phyloP scores from a whole-genome alignment of 2,113 vertebrate genomes.

The Alces alces region DNA sequence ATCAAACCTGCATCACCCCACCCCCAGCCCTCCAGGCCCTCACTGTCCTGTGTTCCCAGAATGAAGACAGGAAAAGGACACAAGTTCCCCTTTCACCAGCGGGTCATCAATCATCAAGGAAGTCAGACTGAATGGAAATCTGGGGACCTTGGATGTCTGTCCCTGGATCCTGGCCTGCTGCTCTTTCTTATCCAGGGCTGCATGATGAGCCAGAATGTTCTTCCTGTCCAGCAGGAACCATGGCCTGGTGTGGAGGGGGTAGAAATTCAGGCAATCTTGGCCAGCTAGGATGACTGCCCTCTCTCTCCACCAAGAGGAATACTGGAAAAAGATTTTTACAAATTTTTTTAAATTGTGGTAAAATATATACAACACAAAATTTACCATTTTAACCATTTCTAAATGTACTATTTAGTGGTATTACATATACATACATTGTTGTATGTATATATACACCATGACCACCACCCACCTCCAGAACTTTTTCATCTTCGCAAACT shows the following conservation, averaged over 20 bases:
- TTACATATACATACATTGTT: background rate
- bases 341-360: background rate
- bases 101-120: background rate
- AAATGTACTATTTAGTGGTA: background rate
- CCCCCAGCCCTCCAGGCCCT: background rate
- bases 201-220: background rate
- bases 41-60: background rate
- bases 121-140: background rate
- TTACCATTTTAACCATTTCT: background rate
- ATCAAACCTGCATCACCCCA: background rate
- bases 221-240: background rate
- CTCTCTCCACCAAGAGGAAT: background rate
- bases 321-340: background rate
- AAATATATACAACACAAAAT: background rate
- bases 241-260: background rate
- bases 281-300: background rate
- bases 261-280: background rate
- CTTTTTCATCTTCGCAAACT: background rate
- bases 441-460: background rate
- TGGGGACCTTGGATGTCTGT: background rate
- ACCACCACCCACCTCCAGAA: background rate
- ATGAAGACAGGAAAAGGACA: background rate
- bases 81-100: background rate
- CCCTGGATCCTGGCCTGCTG: background rate
- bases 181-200: background rate